Evolutionary conservation across 2,888 invertebrate species (phyloP), one percentile per base, ranked within the genome.

Genomic region (Leptarthrus brevirostris): DNA sequence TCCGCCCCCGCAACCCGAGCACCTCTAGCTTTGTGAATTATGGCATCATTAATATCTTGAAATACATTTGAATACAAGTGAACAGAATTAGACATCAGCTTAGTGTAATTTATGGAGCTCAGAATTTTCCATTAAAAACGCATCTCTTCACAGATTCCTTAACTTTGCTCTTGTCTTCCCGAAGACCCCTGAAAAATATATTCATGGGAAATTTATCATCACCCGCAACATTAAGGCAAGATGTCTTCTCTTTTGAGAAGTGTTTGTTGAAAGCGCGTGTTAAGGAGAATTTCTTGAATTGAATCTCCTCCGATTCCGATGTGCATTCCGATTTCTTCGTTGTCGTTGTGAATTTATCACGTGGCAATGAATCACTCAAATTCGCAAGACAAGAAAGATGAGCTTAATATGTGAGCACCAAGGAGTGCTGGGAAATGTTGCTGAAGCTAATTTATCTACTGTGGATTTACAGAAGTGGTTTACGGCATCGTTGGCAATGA

Each of bases 51-150:
- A 49, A 49, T 49, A 49, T 49, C 49, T 6, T 49, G 49, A 49
- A 49, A 49, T 20, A 49, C 49, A 49, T 20, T 20, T 20, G 49
- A 49, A 49, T 20, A 49, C 49, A 49, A 49, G 49, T 49, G 49
- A 20, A 16, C 49, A 16, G 49, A 49, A 49, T 49, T 49, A 49
- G 49, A 49, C 49, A 49, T 2, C 49, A 20, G 49, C 49, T 49
- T 49, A 49, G 16, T 49, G 49, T 18, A 49, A 49, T 49, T 49
- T 49, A 49, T 49, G 49, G 18, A 49, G 20, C 49, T 16, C 49
- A 20, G 49, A 49, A n/a, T 49, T 49, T 49, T 49, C 49, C 49
- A 49, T 49, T 49, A 49, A 49, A 49, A 49, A 49, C 49, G 49
- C 49, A 49, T 49, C 49, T 49, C 18, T 49, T 49, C 49, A 49